These are phyloP conservation scores for Zhuqinia jingwanae DNA, from an alignment of 2,888 invertebrate species.

Conservation along the genomic window DNA sequence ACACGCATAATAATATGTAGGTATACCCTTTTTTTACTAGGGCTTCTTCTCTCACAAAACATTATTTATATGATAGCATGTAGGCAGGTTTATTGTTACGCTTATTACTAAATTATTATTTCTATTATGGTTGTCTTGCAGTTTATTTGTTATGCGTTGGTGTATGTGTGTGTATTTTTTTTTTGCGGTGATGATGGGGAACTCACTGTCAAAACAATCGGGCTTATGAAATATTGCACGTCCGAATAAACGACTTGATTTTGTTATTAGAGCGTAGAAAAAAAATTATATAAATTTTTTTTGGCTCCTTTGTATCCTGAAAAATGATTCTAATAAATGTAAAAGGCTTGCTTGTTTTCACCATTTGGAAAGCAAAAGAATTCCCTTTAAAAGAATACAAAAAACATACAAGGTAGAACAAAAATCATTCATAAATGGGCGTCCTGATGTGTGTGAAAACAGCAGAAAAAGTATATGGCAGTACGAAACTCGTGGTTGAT, in stretches of 20 bases:
- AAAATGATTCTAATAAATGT: conserved; percentile 39
- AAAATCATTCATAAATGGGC: conserved; percentile 36
- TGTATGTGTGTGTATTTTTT: too few species aligned
- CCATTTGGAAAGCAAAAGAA: neutral
- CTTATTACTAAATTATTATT: too few species aligned
- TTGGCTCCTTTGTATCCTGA: neutral
- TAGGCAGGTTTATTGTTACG: too few species aligned
- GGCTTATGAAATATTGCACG: conserved; percentile 25
- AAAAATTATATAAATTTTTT: neutral
- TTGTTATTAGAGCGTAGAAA: neutral
- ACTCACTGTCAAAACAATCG: conserved; percentile 29
- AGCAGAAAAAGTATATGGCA: neutral
- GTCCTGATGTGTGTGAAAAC: conserved; percentile 19
- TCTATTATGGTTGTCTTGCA: neutral
- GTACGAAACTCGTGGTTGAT: neutral
- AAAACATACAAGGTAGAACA: neutral
- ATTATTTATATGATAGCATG: too few species aligned
- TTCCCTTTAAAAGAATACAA: neutral
- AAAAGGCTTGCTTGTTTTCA: neutral
- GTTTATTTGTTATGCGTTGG: neutral
- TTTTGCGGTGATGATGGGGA: conserved; percentile 15
- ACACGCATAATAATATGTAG: too few species aligned
- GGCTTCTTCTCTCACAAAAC: too few species aligned
- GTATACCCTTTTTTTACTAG: too few species aligned
- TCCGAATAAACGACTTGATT: neutral